These are phyloP conservation scores for Steinernema scapterisci DNA, from an alignment of 2,888 invertebrate genomes.

Conservation along the genomic window DNA sequence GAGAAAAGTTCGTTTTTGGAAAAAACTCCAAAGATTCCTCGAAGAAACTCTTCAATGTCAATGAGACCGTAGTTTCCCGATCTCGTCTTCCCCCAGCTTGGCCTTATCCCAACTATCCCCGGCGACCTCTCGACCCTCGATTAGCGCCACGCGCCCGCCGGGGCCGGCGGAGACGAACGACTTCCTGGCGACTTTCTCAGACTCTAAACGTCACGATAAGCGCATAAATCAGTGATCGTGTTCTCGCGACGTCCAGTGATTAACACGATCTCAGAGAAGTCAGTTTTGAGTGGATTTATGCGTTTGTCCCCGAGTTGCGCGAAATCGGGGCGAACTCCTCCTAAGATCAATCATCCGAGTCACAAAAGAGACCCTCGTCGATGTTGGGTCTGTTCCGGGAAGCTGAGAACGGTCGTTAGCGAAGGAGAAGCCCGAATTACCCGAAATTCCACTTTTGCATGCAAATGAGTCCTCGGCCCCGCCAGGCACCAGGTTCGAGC, in stretches of 20 bases:
- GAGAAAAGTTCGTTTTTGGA: no score
- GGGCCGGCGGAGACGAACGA: slow-evolving; percentile 17
- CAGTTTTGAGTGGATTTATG: background rate
- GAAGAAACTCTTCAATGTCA: background rate
- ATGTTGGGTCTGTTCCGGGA: no score
- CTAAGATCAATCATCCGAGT: background rate
- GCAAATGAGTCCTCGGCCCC: slow-evolving; percentile 14
- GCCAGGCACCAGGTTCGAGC: background rate
- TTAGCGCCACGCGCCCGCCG: slow-evolving; percentile 3
- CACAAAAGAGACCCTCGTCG: no score
- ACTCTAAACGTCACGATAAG: slow-evolving; percentile 2
- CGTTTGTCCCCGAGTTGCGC: slow-evolving; percentile 4
- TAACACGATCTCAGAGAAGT: slow-evolving; percentile 10
- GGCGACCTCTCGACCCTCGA: background rate
- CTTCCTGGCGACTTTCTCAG: slow-evolving; percentile 28
- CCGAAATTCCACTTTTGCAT: background rate
- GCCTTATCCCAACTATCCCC: no score
- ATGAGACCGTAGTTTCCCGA: background rate
- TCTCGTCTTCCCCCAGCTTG: background rate
- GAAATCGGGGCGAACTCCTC: slow-evolving; percentile 1
- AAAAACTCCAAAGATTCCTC: no score
- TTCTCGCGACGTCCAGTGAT: background rate
- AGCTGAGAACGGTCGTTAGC: no score
- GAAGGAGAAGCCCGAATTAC: no score
- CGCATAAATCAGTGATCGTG: slow-evolving; percentile 15